Evolutionary conservation across 2,888 invertebrate species (phyloP), one percentile per base, ranked within the genome.

Genomic region (Lasioglossum villosulum): DNA sequence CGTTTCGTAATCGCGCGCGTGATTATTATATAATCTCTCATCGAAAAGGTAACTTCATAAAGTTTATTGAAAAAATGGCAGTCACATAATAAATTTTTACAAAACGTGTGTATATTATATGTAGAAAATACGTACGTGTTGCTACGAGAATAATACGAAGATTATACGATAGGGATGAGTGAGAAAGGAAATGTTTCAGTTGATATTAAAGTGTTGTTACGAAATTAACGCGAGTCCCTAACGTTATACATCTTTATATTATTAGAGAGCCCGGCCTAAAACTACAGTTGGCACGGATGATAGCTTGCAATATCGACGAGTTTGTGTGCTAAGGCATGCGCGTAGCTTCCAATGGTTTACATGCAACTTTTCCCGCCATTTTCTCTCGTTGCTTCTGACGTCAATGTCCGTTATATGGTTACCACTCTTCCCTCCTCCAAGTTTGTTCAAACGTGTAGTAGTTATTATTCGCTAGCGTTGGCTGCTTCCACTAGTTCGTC

Each of bases 401-500:
- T 63, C 63, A 63, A 30, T 63, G 63, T 30, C 30, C 19, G 63
- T 16, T 63, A 19, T 63, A 63, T 8, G 63, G 30, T 27, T 30
- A 63, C 19, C 63, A 27, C 30, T 16, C 30, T 30, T 30, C 30
- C 8, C 30, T 63, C 63, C 63, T 63, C 63, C 63, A 14, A 30
- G 5, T 30, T 30, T 78, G 59, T 88, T 70, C 74, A 71, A 76
- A 78, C 48, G 76, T 75, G 5, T 81, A 66, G 34, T 39, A 16
- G 56, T 37, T 79, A 71, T 66, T 76, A 83, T 75, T 90, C 90
- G 68, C 88, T 86, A 37, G 92, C 92, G 66, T 87, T 87, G 10
- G 89, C 89, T 48, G 95, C 96, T 87, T 89, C 91, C 30, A 84
- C 87, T 77, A 98, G 96, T 93, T 97, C 97, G 93, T 98, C 98